Conservation (phyloP, 1,140 invertebrate genomes). For the Goniozus legneri region DNA sequence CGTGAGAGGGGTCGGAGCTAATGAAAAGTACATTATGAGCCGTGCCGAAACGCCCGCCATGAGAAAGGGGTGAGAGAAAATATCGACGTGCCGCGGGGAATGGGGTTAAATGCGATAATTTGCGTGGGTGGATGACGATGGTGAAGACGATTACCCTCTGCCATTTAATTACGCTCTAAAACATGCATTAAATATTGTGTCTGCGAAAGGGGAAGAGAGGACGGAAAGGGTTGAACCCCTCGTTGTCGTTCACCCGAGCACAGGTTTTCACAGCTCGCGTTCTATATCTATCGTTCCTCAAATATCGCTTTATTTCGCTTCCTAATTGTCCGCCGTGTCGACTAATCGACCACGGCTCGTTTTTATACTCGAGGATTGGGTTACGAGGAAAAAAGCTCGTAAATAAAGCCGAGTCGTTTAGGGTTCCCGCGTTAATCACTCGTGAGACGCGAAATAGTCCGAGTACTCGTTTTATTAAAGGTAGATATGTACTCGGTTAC, state of each 20-base stretch:
- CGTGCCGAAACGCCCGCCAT: slow-evolving; percentile 2
- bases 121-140: slow-evolving; percentile 41
- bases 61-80: slow-evolving; percentile 3
- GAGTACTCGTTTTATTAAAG: too few relatives aligned
- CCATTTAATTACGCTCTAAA: slow-evolving; percentile 50
- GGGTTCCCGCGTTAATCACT: too few relatives aligned
- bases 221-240: slow-evolving; percentile 46
- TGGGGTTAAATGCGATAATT: slow-evolving; percentile 46
- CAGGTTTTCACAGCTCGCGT: slow-evolving; percentile 35
- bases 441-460: too few relatives aligned
- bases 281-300: too few relatives aligned
- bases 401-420: too few relatives aligned
- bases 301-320: too few relatives aligned
- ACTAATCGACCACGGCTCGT: too few relatives aligned
- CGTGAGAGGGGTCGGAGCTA: slow-evolving; percentile 40
- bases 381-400: too few relatives aligned
- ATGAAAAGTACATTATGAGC: slow-evolving; percentile 48
- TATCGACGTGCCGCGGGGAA: too few relatives aligned
- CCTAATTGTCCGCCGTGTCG: too few relatives aligned
- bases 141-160: slow-evolving; percentile 40
- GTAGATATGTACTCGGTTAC: too few relatives aligned
- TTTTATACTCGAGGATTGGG: too few relatives aligned
- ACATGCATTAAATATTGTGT: slow-evolving; percentile 50
- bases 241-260: slow-evolving; percentile 41
- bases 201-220: slow-evolving; percentile 41